Evolutionary conservation across 2,888 invertebrate species (phyloP).

Genomic region (Thysanoteuthis rhombus): DNA sequence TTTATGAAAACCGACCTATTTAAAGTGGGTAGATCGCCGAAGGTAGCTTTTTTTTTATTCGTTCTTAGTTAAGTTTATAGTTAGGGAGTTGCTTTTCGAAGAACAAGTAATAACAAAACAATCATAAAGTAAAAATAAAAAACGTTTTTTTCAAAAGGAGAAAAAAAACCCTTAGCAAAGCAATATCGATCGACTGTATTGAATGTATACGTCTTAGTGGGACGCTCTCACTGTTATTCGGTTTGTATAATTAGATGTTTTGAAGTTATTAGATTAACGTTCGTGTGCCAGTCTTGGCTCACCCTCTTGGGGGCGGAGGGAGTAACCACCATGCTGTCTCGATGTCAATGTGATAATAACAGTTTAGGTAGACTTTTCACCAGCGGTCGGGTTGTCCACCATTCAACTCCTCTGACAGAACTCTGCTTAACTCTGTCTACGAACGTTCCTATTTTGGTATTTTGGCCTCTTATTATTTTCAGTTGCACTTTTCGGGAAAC

Average conservation of each 20-base stretch:
- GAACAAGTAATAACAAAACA: too few relatives aligned
- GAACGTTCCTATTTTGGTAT: not conserved
- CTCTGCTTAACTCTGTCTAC: not conserved
- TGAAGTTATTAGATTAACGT: not conserved
- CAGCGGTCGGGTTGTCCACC: not conserved
- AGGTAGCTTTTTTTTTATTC: too few relatives aligned
- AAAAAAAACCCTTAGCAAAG: not conserved
- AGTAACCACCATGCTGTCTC: not conserved
- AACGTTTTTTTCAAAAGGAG: too few relatives aligned
- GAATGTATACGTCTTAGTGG: not conserved
- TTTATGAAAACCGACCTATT: too few relatives aligned
- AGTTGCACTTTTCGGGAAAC: not conserved
- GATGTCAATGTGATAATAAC: not conserved
- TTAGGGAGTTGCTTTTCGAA: too few relatives aligned
- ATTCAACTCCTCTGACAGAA: not conserved
- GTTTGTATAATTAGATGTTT: not conserved
- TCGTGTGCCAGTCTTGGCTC: conserved; percentile 12
- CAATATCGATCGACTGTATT: not conserved
- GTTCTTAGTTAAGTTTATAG: too few relatives aligned
- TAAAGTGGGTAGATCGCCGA: too few relatives aligned
- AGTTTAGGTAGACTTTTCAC: not conserved
- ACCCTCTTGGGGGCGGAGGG: too few relatives aligned
- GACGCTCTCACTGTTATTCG: not conserved
- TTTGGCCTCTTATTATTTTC: not conserved
- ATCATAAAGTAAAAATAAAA: too few relatives aligned